Percentiles rank a stretch among this genome's conserved stretches.
Evolutionary conservation across 2,113 vertebrate genomes (phyloP).

Genomic region (Callopanchax toddi): DNA sequence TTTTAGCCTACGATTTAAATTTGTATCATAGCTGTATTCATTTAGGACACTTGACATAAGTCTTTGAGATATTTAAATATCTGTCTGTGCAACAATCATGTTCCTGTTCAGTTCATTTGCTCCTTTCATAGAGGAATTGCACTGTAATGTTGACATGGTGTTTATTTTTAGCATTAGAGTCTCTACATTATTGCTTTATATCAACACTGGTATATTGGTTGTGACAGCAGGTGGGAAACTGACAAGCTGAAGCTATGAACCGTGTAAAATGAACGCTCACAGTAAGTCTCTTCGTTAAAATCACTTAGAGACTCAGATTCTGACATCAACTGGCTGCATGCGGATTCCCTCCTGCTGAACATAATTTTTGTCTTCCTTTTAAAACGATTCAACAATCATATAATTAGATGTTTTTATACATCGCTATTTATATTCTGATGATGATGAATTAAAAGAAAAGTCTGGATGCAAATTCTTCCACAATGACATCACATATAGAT

Average conservation of each 20-base stretch:
- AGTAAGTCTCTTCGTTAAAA: background rate
- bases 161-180: background rate
- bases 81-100: background rate
- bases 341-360: too few relatives aligned
- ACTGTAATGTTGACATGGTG: background rate
- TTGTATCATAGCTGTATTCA: too few relatives aligned
- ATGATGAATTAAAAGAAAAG: too few relatives aligned
- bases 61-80: background rate
- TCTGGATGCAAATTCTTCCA: too few relatives aligned
- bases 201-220: background rate
- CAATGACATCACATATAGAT: too few relatives aligned
- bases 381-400: too few relatives aligned
- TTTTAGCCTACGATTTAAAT: constrained; percentile 4
- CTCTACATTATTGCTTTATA: background rate
- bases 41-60: too few relatives aligned
- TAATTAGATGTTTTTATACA: too few relatives aligned
- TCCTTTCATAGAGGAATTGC: background rate
- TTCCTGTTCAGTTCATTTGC: background rate
- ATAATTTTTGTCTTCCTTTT: too few relatives aligned
- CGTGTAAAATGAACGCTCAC: background rate
- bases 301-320: background rate
- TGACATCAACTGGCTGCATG: background rate
- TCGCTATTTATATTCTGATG: too few relatives aligned
- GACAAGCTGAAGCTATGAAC: constrained; percentile 1
- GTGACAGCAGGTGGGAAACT: constrained; percentile 1